Percentiles rank a stretch among this genome's conserved stretches.
Conservation (phyloP, 2,797 vertebrate genomes). For the Microctenopoma steveboyesi region DNA sequence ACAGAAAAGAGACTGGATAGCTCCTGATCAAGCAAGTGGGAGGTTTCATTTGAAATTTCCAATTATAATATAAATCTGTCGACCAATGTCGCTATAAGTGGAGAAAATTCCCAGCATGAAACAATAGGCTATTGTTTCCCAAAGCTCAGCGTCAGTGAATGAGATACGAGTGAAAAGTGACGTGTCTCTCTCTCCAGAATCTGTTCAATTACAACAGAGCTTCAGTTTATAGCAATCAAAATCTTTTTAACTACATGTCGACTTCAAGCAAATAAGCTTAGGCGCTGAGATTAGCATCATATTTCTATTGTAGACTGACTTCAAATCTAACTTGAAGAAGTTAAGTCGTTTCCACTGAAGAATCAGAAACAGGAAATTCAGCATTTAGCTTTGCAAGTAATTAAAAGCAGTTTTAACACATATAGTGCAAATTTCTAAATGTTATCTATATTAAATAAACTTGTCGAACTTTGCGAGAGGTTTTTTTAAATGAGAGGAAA, state of each 20-base stretch:
- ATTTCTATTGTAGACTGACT: slow-evolving; percentile 13
- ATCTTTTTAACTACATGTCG: slow-evolving; percentile 34
- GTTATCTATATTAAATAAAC: slow-evolving; percentile 2
- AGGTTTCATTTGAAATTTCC: slow-evolving; percentile 2
- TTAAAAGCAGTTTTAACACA: slow-evolving; percentile 8
- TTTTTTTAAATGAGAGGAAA: slow-evolving; percentile 3
- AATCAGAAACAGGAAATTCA: slow-evolving; percentile 17
- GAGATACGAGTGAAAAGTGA: slow-evolving; percentile 19
- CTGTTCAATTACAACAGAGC: slow-evolving; percentile 38
- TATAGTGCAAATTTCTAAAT: slow-evolving; percentile 8
- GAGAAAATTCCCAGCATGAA: slow-evolving; percentile 12
- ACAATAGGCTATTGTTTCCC: slow-evolving; percentile 38
- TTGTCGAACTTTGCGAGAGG: neutral
- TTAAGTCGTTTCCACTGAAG: neutral
- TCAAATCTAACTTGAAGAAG: slow-evolving; percentile 14
- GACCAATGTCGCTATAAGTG: slow-evolving; percentile 1
- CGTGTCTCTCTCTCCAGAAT: slow-evolving; percentile 21
- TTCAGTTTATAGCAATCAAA: slow-evolving; percentile 28
- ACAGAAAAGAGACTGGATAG: neutral
- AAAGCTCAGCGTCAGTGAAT: slow-evolving; percentile 14
- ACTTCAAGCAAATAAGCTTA: slow-evolving; percentile 35
- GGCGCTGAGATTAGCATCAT: slow-evolving; percentile 27
- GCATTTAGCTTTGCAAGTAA: slow-evolving; percentile 3
- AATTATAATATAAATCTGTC: neutral
- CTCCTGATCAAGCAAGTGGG: slow-evolving; percentile 6